Base-by-base conservation (phyloP, 2,797 vertebrate species). In the Bufotes viridis region DNA sequence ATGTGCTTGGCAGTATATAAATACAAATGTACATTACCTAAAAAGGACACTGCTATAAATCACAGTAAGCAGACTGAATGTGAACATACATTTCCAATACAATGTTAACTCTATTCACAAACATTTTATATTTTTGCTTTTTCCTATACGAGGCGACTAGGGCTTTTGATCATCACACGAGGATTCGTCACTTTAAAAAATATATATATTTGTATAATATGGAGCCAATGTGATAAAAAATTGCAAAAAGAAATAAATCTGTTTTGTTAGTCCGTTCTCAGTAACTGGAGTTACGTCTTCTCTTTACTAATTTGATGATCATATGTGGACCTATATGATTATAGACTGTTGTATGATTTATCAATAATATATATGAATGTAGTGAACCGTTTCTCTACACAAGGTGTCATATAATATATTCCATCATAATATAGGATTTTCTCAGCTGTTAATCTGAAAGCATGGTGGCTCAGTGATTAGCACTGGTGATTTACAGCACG, bases 11-110 rank as follows among this genome's bases (percentile, higher is more conserved):
- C 82, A 84, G 53, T 78, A 84, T 79, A 80, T 79, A 84, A 80
- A 80, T 84, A 88, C 75, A 88, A 67, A 84, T 84, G 74, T 78
- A 70, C 87, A 78, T 84, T 88, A 88, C 87, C 87, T 88, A 69
- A 82, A 88, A 84, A 83, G 51, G 70, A 82, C 34, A 88, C 81
- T 80, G 69, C 74, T 70, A 84, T 84, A 82, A 69, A 88, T 84
- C 81, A 83, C 17, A 15, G 57, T 26, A 58, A 65, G 70, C 69
- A 76, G 57, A 67, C 74, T 22, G 20, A 78, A 69, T 60, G 58
- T 55, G 78, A 84, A 83, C 81, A 88, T 82, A 78, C 72, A 61
- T 34, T 86, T 80, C 24, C 51, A 86, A 79, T 79, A 78, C 74
- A 78, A 78, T 29, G 11, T 42, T 67, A 65, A 79, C 75, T 75